Evolutionary conservation across 2,113 vertebrate species (phyloP).

Genomic region (Eptesicus fuscus): DNA sequence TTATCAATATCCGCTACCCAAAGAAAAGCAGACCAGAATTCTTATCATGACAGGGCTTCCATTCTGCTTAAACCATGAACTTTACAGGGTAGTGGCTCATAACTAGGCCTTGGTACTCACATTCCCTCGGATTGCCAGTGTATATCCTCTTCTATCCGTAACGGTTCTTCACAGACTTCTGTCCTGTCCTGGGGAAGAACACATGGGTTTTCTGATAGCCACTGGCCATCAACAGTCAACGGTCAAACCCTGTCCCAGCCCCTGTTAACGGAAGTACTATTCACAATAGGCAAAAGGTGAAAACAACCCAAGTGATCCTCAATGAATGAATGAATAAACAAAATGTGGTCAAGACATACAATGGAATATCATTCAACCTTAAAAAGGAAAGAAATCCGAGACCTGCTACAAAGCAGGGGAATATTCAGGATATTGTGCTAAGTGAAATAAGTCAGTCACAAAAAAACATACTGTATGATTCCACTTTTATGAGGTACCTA

Average conservation of each 20-base stretch:
- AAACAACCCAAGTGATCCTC: not conserved
- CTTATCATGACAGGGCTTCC: not conserved
- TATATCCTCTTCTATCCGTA: conserved; percentile 94
- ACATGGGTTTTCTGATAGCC: conserved; percentile 19
- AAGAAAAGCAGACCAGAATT: not conserved
- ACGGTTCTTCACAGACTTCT: conserved; percentile 89
- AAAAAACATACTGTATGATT: not conserved
- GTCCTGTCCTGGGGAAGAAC: conserved; percentile 83
- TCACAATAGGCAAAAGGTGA: not conserved
- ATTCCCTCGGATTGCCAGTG: conserved; percentile 86
- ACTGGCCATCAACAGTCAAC: conserved; percentile 5
- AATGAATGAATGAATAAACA: not conserved
- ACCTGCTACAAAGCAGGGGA: not conserved
- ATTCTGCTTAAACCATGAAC: not conserved
- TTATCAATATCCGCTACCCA: not conserved
- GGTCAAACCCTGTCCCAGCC: not conserved
- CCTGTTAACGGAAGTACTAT: not conserved
- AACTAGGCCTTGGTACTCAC: conserved; percentile 77
- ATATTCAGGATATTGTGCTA: not conserved
- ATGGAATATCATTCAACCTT: not conserved
- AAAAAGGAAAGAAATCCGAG: not conserved
- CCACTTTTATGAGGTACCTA: not conserved
- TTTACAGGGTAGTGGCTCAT: not conserved
- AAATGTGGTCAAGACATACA: not conserved
- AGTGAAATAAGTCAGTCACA: not conserved